phyloP scores from a whole-genome alignment of 2,888 invertebrate species.

The Chymomyza fuscimana region DNA sequence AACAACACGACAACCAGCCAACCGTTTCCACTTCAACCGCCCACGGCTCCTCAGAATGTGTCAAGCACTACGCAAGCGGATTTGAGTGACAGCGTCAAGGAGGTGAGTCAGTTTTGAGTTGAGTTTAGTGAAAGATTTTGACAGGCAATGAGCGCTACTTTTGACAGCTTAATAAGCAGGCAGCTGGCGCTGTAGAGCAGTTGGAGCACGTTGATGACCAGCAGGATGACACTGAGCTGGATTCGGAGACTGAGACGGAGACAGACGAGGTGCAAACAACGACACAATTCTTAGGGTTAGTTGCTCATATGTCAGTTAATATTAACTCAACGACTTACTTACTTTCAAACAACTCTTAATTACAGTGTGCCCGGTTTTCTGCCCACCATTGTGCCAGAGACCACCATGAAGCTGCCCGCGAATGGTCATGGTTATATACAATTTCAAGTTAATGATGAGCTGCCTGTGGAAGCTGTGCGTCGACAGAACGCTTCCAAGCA shows the following conservation, averaged over 20 bases:
- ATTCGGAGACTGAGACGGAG: not conserved
- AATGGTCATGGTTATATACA: constrained; percentile 73
- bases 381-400: constrained; percentile 36
- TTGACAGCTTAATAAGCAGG: constrained; percentile 66
- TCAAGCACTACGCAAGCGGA: constrained; percentile 56
- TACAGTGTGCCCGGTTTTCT: constrained; percentile 48
- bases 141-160: constrained; percentile 59
- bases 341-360: not conserved
- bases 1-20: constrained; percentile 33
- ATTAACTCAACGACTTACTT: not conserved
- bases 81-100: constrained; percentile 53
- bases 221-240: constrained; percentile 22
- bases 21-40: constrained; percentile 62
- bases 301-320: not conserved
- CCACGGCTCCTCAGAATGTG: constrained; percentile 58
- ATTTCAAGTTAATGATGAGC: constrained; percentile 65
- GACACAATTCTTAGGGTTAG: constrained; percentile 54
- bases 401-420: constrained; percentile 32
- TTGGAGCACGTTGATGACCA: constrained; percentile 40
- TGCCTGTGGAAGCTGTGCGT: constrained; percentile 31
- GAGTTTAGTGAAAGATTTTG: constrained; percentile 56
- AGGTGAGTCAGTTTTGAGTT: constrained; percentile 52
- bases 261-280: constrained; percentile 13
- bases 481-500: constrained; percentile 38
- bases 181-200: constrained; percentile 12